A percentile compares a stretch with the other conserved stretches of the same genome.
These are phyloP conservation scores for Athene cunicularia DNA, from an alignment of 2,113 vertebrate species.

Conservation along the genomic window DNA sequence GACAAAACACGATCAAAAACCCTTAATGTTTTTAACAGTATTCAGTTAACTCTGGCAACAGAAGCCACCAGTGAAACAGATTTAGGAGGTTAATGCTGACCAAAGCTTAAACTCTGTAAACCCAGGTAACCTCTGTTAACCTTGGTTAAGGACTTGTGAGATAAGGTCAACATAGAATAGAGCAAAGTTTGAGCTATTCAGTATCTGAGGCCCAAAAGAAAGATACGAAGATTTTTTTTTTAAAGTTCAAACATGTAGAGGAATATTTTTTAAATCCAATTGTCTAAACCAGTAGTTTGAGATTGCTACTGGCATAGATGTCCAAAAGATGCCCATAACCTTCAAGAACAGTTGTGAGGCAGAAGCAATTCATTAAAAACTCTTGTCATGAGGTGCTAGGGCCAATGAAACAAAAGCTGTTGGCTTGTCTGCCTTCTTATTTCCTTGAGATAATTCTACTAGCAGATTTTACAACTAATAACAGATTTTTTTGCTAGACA, in stretches of 20 bases:
- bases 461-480: not conserved
- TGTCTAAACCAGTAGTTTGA: not conserved
- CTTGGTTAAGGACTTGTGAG: not conserved
- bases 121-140: not conserved
- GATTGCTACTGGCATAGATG: not conserved
- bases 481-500: not conserved
- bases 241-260: not conserved
- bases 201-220: not conserved
- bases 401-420: not conserved
- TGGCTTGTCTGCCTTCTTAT: not conserved
- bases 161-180: not conserved
- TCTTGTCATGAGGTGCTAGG: not conserved
- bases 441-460: not conserved
- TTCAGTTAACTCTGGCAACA: not conserved
- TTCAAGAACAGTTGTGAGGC: not conserved
- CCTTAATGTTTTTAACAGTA: not conserved
- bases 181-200: not conserved
- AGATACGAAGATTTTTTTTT: not conserved
- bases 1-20: not conserved
- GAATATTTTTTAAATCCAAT: not conserved
- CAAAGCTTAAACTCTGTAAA: not conserved
- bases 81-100: not conserved
- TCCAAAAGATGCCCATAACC: not conserved
- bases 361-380: not conserved
- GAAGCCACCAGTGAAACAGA: not conserved